These are phyloP conservation scores for Oikopleura albicans DNA, from an alignment of 23 tunicate species.

Conservation along the genomic window DNA sequence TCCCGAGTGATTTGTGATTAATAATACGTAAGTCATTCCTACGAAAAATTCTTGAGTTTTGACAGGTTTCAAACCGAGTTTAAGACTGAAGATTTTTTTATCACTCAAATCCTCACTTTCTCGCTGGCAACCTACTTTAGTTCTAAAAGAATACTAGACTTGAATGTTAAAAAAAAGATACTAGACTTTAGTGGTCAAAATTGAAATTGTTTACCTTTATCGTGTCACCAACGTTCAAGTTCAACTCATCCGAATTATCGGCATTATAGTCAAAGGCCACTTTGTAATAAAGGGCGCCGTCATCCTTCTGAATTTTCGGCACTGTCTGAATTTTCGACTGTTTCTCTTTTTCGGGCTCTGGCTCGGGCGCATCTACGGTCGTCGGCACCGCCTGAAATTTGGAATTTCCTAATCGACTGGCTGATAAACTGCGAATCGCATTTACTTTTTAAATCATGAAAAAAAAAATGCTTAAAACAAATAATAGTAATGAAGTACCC, in stretches of 20 bases:
- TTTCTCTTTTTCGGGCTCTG: neutral
- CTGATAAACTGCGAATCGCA: neutral
- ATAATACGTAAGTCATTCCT: too few relatives aligned
- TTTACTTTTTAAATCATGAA: neutral
- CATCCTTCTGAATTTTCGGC: neutral
- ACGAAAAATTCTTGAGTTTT: too few relatives aligned
- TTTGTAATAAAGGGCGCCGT: neutral
- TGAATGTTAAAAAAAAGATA: neutral
- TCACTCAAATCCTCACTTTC: too few relatives aligned
- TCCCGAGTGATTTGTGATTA: too few relatives aligned
- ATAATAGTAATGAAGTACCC: neutral
- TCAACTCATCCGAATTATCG: neutral
- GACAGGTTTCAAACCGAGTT: too few relatives aligned
- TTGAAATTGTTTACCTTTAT: neutral
- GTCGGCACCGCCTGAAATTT: neutral
- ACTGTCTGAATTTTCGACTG: neutral
- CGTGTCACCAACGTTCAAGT: neutral
- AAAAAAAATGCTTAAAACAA: neutral
- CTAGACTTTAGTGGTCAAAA: too few relatives aligned
- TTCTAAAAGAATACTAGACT: too few relatives aligned
- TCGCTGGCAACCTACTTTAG: too few relatives aligned
- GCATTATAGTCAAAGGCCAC: conserved; percentile 4
- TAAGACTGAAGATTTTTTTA: too few relatives aligned
- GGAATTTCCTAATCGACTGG: neutral
- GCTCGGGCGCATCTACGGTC: too few relatives aligned